Base-by-base conservation (phyloP, 2,888 invertebrate species). In the Xylota segnis region DNA sequence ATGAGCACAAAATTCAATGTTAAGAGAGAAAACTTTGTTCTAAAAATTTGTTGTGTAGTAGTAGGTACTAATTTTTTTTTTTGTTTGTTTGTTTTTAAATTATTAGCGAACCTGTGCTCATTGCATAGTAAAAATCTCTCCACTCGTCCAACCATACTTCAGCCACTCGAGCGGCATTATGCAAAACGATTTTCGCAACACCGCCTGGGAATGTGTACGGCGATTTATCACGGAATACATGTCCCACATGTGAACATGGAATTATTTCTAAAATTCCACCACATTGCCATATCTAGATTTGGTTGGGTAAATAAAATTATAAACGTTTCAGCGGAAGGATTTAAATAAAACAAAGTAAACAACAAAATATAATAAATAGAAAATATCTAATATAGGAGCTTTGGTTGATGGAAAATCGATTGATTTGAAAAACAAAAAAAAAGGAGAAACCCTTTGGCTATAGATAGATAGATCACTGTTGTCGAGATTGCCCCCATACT, bases 131-230 rank as follows among this genome's bases (percentile, higher is more conserved):
- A 96, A 98, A 98, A 94, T 98, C 98, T 93, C 98, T 96, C 97
- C 99, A 99, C 93, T 99, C 98, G 95, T 99, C 99, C 96, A 99
- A 97, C 99, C 99, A 99, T 91, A 99, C 99, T 93, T 98, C 98
- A 90, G 99, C 99, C 90, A 99, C 98, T 90, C 99, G 95, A 90
- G 98, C 98, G 89, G 99, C 98, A 94, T 99, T 99, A 94, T 98
- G 98, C 90, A 99, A 96, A 90, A 99, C 98, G 91, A 99, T 96
- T 93, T 97, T 97, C 92, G 97, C 97, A 89, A 98, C 98, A 88
- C 99, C 99, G 90, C 99, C 99, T 79, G 99, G 99, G 96, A 99
- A 99, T 88, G 98, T 97, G 94, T 99, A 99, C 66, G 99, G 99
- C 87, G 98, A 98, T 93, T 98, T 97, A 95, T 98, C 98, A 90